Conservation (phyloP, 2,113 vertebrate species). For the Xenus cinereus region DNA sequence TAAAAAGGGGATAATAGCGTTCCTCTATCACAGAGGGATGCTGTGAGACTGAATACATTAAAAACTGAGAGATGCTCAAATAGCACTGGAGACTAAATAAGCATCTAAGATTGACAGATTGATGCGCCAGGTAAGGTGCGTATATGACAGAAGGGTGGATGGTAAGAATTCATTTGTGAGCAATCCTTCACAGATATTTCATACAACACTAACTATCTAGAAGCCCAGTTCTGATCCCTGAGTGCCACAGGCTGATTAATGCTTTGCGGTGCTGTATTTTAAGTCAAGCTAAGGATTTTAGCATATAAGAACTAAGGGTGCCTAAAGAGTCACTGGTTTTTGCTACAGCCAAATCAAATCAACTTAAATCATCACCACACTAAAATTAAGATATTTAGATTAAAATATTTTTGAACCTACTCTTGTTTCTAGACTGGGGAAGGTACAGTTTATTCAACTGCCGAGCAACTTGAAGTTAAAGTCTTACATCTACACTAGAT, state of each 20-base stretch:
- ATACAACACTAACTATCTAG: background rate
- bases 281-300: background rate
- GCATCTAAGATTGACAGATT: background rate
- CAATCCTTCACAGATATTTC: background rate
- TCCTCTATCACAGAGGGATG: background rate
- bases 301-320: background rate
- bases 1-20: background rate
- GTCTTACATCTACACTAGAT: background rate
- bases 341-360: background rate
- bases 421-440: background rate
- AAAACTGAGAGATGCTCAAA: background rate
- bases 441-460: background rate
- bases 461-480: background rate
- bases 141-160: background rate
- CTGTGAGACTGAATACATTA: slow-evolving; percentile 3
- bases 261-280: background rate
- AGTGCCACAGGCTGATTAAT: background rate
- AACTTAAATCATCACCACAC: background rate
- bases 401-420: background rate
- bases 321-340: background rate
- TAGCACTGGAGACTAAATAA: background rate
- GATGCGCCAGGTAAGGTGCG: background rate
- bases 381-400: background rate
- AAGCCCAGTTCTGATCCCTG: background rate
- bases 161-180: background rate